A percentile compares a stretch with the other conserved stretches of the same genome.
These are phyloP conservation scores for Sesamia nonagrioides DNA, from an alignment of 1,140 invertebrate species.

Conservation along the genomic window DNA sequence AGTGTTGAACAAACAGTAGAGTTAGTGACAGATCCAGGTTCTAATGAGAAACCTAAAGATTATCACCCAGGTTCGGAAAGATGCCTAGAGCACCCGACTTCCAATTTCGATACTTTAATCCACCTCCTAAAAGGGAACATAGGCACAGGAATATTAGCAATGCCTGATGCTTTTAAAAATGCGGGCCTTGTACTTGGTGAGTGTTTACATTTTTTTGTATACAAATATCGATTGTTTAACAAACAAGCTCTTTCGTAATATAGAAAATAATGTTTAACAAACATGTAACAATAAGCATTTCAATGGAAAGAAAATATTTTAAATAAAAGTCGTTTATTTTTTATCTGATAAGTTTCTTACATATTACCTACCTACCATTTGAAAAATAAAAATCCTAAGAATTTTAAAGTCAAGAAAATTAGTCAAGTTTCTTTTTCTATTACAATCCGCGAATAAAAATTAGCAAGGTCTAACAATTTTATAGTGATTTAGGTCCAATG, in stretches of 20 bases:
- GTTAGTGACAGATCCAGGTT: constrained; percentile 68
- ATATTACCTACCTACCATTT: too few species aligned
- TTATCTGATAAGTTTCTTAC: too few species aligned
- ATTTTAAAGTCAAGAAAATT: too few species aligned
- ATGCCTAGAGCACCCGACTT: constrained; percentile 92
- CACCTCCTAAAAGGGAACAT: constrained; percentile 95
- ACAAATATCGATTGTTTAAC: constrained; percentile 17
- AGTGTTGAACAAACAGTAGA: constrained; percentile 75
- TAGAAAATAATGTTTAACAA: neutral
- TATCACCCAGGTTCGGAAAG: constrained; percentile 90
- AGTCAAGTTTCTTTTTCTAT: too few species aligned
- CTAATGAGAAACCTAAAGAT: constrained; percentile 79
- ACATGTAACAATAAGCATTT: neutral
- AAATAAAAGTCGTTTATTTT: neutral
- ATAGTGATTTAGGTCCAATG: too few species aligned
- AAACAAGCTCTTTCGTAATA: neutral
- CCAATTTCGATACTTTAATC: constrained; percentile 94
- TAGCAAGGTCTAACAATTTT: too few species aligned
- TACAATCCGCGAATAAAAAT: too few species aligned
- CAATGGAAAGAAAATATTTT: neutral
- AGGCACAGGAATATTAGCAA: constrained; percentile 94
- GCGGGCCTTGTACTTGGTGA: constrained; percentile 92
- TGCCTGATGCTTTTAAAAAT: constrained; percentile 95
- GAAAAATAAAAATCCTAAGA: too few species aligned
- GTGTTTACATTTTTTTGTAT: constrained; percentile 44